A percentile compares a stretch with the other conserved stretches of the same genome.
phyloP scores from a whole-genome alignment of 2,797 vertebrate species.

The Hipposideros larvatus region DNA sequence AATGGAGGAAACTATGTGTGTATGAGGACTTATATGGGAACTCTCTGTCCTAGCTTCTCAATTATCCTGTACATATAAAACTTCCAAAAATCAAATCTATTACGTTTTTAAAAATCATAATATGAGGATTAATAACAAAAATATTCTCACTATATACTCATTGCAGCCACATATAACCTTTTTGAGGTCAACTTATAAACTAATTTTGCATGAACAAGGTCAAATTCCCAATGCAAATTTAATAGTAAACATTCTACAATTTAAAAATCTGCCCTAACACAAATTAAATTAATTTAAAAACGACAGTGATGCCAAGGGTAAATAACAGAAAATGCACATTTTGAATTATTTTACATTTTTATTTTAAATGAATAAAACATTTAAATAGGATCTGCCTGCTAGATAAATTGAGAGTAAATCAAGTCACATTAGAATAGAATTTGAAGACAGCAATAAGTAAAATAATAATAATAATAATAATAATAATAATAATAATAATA shows the following conservation, averaged over 20 bases:
- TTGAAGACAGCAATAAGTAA: not conserved
- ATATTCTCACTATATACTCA: not conserved
- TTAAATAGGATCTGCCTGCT: not conserved
- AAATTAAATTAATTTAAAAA: constrained; percentile 33
- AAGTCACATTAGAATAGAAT: not conserved
- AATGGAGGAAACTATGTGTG: not conserved
- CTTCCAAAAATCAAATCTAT: not conserved
- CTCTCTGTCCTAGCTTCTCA: not conserved
- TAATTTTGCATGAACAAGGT: not conserved
- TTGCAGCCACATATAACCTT: not conserved
- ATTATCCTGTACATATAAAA: constrained; percentile 16
- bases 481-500: not conserved
- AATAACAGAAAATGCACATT: not conserved
- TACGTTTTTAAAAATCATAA: not conserved
- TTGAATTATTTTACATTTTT: constrained; percentile 23
- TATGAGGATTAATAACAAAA: not conserved
- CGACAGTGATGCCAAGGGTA: not conserved
- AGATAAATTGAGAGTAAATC: not conserved
- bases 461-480: not conserved
- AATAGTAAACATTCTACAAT: not conserved
- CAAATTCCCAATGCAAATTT: not conserved
- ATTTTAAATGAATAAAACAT: not conserved
- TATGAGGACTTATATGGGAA: not conserved
- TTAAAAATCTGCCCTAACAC: not conserved
- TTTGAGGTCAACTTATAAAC: not conserved